These are phyloP conservation scores for Cheilosia pagana DNA, from an alignment of 2,888 invertebrate species.

Conservation along the genomic window DNA sequence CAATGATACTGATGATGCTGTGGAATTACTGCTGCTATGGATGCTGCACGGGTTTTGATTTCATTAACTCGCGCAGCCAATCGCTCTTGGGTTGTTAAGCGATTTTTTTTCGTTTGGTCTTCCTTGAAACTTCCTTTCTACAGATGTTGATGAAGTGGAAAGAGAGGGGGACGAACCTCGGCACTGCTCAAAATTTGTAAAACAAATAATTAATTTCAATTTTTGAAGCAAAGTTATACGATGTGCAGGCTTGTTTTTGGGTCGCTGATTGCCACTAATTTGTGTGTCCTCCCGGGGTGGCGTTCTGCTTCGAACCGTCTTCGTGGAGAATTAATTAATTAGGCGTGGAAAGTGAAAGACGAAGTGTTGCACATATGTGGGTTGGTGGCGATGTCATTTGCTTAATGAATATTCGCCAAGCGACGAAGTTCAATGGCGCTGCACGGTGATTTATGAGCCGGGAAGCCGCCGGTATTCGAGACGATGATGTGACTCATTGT, in stretches of 20 bases:
- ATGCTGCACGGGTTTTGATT: slow-evolving; percentile 63
- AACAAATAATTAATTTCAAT: slow-evolving; percentile 69
- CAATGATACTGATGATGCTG: slow-evolving; percentile 58
- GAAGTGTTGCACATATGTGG: slow-evolving; percentile 67
- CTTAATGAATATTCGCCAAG: slow-evolving; percentile 60
- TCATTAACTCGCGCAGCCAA: slow-evolving; percentile 54
- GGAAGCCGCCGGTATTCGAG: slow-evolving; percentile 41
- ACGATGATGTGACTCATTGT: slow-evolving; percentile 54
- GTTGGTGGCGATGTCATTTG: slow-evolving; percentile 64
- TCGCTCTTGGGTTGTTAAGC: background rate
- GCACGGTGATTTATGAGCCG: slow-evolving; percentile 68
- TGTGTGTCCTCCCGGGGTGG: slow-evolving; percentile 68
- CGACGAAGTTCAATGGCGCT: slow-evolving; percentile 69
- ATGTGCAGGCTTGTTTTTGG: slow-evolving; percentile 42
- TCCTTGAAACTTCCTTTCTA: slow-evolving; percentile 33
- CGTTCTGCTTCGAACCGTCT: slow-evolving; percentile 8
- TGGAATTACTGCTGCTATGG: slow-evolving; percentile 33
- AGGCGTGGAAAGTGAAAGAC: slow-evolving; percentile 75
- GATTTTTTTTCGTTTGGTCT: slow-evolving; percentile 32
- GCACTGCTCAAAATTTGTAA: slow-evolving; percentile 19
- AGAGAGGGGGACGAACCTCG: background rate
- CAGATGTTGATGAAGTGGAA: background rate
- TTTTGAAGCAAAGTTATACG: slow-evolving; percentile 3
- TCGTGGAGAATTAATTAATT: slow-evolving; percentile 65
- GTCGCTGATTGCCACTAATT: slow-evolving; percentile 71